Conservation (phyloP, 64 coral and sea anemone genomes). For the Montipora efflorescens region DNA sequence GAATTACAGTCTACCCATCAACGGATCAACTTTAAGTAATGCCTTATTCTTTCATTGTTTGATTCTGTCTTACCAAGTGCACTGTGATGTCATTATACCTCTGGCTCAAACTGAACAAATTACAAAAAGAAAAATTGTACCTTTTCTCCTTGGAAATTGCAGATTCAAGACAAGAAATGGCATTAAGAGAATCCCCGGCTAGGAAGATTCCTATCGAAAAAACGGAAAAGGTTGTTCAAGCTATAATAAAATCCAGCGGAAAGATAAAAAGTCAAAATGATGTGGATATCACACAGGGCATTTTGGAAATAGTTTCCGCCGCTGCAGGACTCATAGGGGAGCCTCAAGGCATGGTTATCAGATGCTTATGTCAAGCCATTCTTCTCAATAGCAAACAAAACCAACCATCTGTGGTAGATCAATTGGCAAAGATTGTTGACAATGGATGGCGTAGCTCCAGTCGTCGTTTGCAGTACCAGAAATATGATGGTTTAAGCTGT, state of each 20-base stretch:
- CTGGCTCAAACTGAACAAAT: too few relatives aligned
- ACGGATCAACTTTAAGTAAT: too few relatives aligned
- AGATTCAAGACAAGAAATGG: neutral
- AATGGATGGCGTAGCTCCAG: neutral
- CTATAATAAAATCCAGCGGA: neutral
- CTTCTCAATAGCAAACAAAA: neutral
- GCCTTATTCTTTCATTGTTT: too few relatives aligned
- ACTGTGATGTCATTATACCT: too few relatives aligned
- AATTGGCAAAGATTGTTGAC: conserved; percentile 2
- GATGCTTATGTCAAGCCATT: neutral
- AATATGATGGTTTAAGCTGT: neutral
- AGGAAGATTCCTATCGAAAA: conserved; percentile 4
- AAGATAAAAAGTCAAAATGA: conserved; percentile 1
- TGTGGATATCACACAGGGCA: neutral
- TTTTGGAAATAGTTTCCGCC: neutral
- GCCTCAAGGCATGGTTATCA: neutral
- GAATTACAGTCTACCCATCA: too few relatives aligned
- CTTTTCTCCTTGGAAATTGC: too few relatives aligned
- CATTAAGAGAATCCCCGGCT: neutral
- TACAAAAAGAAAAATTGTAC: too few relatives aligned
- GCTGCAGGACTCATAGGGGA: neutral
- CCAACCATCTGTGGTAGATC: neutral
- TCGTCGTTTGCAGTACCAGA: conserved; percentile 11
- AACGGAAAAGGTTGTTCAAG: neutral
- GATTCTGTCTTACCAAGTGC: too few relatives aligned